These are phyloP conservation scores for Drosophila setosimentum DNA, from an alignment of 2,888 invertebrate species.

Conservation along the genomic window DNA sequence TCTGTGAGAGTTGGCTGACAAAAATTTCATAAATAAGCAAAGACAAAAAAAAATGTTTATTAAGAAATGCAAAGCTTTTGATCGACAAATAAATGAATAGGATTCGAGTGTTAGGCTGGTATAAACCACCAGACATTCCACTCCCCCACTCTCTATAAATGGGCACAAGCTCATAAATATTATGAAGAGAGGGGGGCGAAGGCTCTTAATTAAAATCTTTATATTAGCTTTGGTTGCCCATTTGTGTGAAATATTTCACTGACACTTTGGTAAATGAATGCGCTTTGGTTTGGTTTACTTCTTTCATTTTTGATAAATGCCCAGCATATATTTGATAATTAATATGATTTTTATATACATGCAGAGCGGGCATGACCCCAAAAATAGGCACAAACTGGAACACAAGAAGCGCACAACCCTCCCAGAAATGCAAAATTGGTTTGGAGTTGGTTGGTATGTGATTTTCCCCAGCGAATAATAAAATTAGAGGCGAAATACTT, in stretches of 20 bases:
- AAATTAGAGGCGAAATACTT: neutral
- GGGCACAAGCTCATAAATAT: constrained; percentile 65
- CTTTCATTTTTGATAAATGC: constrained; percentile 48
- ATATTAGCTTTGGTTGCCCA: constrained; percentile 49
- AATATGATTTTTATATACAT: constrained; percentile 55
- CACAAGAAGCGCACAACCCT: constrained; percentile 2
- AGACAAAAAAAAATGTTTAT: constrained; percentile 50
- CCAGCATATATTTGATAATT: constrained; percentile 52
- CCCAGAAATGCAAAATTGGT: neutral
- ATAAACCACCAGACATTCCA: neutral
- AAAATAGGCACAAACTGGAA: constrained; percentile 38
- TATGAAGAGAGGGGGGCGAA: constrained; percentile 1
- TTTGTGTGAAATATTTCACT: constrained; percentile 58
- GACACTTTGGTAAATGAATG: constrained; percentile 56
- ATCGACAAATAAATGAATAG: constrained; percentile 62
- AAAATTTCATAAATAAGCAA: constrained; percentile 52
- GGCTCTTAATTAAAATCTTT: constrained; percentile 71
- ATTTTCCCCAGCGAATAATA: neutral
- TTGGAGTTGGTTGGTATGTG: neutral
- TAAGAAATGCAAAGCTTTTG: constrained; percentile 54
- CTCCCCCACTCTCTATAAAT: constrained; percentile 2
- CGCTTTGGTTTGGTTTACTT: constrained; percentile 26
- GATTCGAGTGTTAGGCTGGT: constrained; percentile 1
- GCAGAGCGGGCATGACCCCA: constrained; percentile 35
- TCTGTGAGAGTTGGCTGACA: neutral